Evolutionary conservation across 2,888 invertebrate genomes (phyloP).

Genomic region (Leptopilina syphax): DNA sequence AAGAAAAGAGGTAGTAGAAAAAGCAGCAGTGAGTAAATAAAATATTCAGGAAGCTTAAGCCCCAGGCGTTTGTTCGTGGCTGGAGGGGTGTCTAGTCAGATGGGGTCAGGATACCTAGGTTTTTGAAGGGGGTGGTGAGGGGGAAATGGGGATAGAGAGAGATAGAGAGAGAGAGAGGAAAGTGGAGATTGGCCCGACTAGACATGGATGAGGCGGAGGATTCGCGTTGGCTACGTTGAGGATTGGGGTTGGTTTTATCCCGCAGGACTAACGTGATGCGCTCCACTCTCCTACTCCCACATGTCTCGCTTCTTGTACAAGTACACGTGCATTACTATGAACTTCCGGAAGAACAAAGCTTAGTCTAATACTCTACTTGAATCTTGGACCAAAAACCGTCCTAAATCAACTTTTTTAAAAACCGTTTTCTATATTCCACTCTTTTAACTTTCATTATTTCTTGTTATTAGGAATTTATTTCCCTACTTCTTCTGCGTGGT

Average conservation of each 20-base stretch:
- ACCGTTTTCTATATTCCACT: background rate
- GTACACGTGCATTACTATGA: constrained; percentile 15
- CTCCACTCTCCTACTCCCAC: constrained; percentile 48
- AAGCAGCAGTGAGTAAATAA: constrained; percentile 66
- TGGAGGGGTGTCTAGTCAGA: constrained; percentile 61
- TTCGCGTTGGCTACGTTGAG: constrained; percentile 46
- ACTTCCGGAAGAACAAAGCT: constrained; percentile 29
- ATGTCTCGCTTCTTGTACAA: constrained; percentile 39
- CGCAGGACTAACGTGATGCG: constrained; percentile 60
- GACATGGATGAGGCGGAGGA: constrained; percentile 52
- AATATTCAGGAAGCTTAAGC: constrained; percentile 69
- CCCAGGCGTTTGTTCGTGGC: constrained; percentile 67
- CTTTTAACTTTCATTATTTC: background rate
- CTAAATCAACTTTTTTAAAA: background rate
- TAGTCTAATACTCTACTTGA: constrained; percentile 31
- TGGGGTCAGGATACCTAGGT: constrained; percentile 45
- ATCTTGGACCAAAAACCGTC: constrained; percentile 24
- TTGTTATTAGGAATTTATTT: no score
- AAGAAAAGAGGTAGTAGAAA: constrained; percentile 39
- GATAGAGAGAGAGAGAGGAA: constrained; percentile 43
- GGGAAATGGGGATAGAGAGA: background rate
- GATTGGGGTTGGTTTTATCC: constrained; percentile 68
- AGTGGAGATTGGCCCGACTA: constrained; percentile 50
- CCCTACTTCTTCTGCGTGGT: no score
- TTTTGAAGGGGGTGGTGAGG: no score